Evolutionary conservation across 2,113 vertebrate species (phyloP), one percentile per base, ranked within the genome.

Genomic region (Pimephales promelas): DNA sequence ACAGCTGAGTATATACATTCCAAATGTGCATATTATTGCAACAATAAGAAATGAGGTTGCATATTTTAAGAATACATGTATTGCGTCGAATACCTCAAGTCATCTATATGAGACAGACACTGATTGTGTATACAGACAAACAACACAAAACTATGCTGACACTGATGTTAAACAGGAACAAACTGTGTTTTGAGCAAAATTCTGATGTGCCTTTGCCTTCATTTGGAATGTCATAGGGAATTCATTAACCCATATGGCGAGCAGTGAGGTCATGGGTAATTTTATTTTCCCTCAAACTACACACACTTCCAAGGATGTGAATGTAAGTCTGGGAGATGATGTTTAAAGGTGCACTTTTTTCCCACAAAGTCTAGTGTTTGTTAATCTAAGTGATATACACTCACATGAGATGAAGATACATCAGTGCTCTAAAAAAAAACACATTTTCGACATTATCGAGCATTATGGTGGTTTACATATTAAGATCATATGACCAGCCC

Each of bases 11-110:
- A 88, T 87, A 85, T 79, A 88, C 84, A 86, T 90, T 90, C 43
- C 49, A 89, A 92, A 92, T 91, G 88, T 87, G 91, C 85, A 90
- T 89, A 90, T 94, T 94, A 94, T 94, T 94, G 94, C 93, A 90
- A 93, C 91, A 93, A 89, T 85, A 90, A 90, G 88, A 86, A 86
- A 90, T 92, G 88, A 93, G 87, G 91, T 94, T 95, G 93, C 93
- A 94, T 94, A 94, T 91, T 91, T 89, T 82, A 89, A 90, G 89
- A 86, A 90, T 74, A 82, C 86, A 78, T 90, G 87, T 93, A 93
- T 92, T 92, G 93, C 89, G 52, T 90, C 85, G 90, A 87, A 92
- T 94, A 92, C 88, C 88, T 90, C 72, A 89, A 91, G 89, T 93
- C 89, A 90, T 87, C 86, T 83, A 88, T 90, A 72, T 86, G 85